Base-by-base conservation (phyloP, 2,113 vertebrate species). In the Hucho hucho region DNA sequence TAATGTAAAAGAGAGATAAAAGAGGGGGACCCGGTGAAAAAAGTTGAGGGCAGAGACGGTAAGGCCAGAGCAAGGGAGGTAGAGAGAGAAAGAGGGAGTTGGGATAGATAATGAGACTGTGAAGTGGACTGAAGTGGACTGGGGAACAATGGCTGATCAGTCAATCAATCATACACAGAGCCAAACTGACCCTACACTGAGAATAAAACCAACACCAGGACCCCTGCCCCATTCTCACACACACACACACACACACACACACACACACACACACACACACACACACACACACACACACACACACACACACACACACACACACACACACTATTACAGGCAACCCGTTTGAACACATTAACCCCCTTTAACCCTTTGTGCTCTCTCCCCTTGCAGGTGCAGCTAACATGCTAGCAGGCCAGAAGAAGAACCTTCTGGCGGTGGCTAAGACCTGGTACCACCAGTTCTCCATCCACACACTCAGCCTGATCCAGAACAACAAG, bases 381-480 rank as follows among this genome's bases (percentile, higher is more conserved):
- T 4, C 25, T 18, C 22, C 16, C 25, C 49, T 26, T 18, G 4
- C 83, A 99, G 98, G 98, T 61, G 92, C 94, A 3, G 92, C 97
- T 46, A 99, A 98, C 89, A 83, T 98, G 92, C 70, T 98, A 82
- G 95, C 98, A 0, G 98, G 97, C 11, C 95, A 96, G 89, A 99
- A 95, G 91, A 96, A 92, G 91, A 99, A 96, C 89, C 91, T 99
- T 78, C 72, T 99, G 83, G 95, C 95, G 0, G 88, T 99, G 89
- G 98, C 98, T 4, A 98, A 97, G 91, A 96, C 95, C 20, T 99
- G 98, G 98, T 99, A 97, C 95, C 95, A 98, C 90, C 97, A 98
- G 92, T 97, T 99, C 93, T 96, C 94, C 4, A 95, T 99, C 91
- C 95, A 93, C 64, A 95, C 96, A 1, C 88, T 97, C 90, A 97